These are phyloP conservation scores for Amblyjoppa fuscipennis DNA, from an alignment of 2,888 invertebrate species.

Conservation along the genomic window DNA sequence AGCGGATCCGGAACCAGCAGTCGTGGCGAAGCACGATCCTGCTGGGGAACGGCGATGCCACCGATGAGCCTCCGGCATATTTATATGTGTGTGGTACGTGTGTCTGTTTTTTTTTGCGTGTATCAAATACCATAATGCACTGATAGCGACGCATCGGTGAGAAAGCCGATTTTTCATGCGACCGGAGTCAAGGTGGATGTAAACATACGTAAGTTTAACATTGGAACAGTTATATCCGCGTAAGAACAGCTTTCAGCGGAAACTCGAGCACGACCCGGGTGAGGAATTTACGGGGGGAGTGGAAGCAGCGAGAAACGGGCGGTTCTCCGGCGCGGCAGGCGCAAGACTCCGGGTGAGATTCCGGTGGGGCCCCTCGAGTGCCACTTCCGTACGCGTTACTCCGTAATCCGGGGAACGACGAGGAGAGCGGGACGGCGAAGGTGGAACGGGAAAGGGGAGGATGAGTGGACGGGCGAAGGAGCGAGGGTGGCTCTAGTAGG, in stretches of 20 bases:
- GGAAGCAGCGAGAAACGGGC: not conserved
- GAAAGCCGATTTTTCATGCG: not conserved
- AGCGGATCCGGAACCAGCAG: slow-evolving; percentile 23
- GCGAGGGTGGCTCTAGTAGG: slow-evolving; percentile 57
- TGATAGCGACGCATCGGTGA: not conserved
- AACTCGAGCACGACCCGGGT: not conserved
- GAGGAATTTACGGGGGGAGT: not conserved
- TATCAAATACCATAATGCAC: not conserved
- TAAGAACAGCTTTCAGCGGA: slow-evolving; percentile 6
- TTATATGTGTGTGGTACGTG: not conserved
- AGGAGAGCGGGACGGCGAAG: slow-evolving; percentile 32
- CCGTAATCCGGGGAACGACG: slow-evolving; percentile 46
- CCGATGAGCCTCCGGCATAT: slow-evolving; percentile 37
- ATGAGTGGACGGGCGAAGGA: slow-evolving; percentile 28
- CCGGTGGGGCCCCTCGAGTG: slow-evolving; percentile 45
- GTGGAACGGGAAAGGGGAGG: slow-evolving; percentile 21
- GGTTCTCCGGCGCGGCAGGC: not conserved
- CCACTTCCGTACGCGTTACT: slow-evolving; percentile 55
- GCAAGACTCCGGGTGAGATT: slow-evolving; percentile 46
- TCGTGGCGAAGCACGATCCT: slow-evolving; percentile 36
- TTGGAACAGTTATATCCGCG: not conserved
- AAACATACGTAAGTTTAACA: not conserved
- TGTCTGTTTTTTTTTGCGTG: no score
- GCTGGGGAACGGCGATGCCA: slow-evolving; percentile 13
- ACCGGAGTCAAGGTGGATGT: not conserved